A percentile compares a stretch with the other conserved stretches of the same genome.
These are phyloP conservation scores for Lordiphosa clarofinis DNA, from an alignment of 1,140 invertebrate genomes.

Conservation along the genomic window DNA sequence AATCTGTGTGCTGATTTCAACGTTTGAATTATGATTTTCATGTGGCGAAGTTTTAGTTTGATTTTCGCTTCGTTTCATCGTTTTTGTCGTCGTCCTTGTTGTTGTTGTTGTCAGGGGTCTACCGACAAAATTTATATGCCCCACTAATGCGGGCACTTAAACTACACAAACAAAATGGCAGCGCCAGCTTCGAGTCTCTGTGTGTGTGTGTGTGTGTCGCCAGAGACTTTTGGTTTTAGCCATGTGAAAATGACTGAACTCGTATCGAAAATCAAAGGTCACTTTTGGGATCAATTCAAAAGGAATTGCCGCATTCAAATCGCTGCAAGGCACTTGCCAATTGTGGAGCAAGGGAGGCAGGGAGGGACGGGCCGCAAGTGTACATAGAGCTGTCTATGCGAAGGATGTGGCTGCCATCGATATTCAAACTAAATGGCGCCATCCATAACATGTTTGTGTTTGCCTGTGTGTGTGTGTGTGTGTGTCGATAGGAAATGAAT, in stretches of 20 bases:
- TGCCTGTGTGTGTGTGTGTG: slow-evolving; percentile 9
- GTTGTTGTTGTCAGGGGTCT: slow-evolving; percentile 25
- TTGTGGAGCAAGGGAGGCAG: background rate
- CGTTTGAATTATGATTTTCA: slow-evolving; percentile 77
- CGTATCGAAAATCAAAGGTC: slow-evolving; percentile 78
- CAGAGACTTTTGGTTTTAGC: slow-evolving; percentile 66
- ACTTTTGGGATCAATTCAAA: slow-evolving; percentile 78
- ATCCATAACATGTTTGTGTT: slow-evolving; percentile 54
- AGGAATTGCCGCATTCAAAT: slow-evolving; percentile 78
- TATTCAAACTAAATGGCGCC: slow-evolving; percentile 77
- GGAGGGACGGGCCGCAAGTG: slow-evolving; percentile 12
- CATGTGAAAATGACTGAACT: slow-evolving; percentile 74
- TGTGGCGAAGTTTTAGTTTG: slow-evolving; percentile 71
- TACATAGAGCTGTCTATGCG: slow-evolving; percentile 14
- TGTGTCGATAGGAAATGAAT: slow-evolving; percentile 75
- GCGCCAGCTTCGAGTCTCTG: slow-evolving; percentile 19
- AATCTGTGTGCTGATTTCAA: slow-evolving; percentile 69
- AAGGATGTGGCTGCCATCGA: slow-evolving; percentile 57
- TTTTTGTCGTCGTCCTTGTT: slow-evolving; percentile 47
- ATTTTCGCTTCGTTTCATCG: slow-evolving; percentile 67
- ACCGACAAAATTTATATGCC: slow-evolving; percentile 72
- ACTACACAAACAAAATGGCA: slow-evolving; percentile 71
- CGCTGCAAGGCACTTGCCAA: slow-evolving; percentile 67
- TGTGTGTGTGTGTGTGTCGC: slow-evolving; percentile 20
- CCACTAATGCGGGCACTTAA: slow-evolving; percentile 77